A percentile compares a stretch with the other conserved stretches of the same genome.
Evolutionary conservation across 2,888 invertebrate species (phyloP).

Genomic region (Folsomia manolachei): DNA sequence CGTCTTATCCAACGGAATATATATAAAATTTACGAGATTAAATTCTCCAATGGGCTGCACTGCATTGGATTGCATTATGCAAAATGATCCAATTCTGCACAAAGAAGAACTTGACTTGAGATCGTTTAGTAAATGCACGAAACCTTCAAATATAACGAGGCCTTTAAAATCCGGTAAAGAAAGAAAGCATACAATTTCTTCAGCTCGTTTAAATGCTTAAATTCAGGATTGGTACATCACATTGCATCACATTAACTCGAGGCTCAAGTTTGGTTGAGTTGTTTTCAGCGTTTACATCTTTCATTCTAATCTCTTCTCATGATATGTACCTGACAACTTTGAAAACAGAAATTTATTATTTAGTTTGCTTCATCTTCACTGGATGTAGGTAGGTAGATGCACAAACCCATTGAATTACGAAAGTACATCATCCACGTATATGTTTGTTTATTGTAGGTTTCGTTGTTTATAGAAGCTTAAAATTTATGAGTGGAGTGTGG

Average conservation of each 20-base stretch:
- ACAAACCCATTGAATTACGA: background rate
- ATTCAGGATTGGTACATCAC: background rate
- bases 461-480: too few species aligned
- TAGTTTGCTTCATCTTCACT: background rate
- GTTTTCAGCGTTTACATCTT: background rate
- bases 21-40: constrained; percentile 4
- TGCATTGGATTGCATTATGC: background rate
- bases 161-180: background rate
- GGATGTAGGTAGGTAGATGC: background rate
- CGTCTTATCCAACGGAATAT: background rate
- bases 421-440: too few species aligned
- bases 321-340: background rate
- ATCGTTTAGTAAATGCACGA: background rate
- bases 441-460: too few species aligned
- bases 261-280: background rate
- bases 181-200: background rate
- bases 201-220: background rate
- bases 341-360: background rate
- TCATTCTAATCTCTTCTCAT: background rate
- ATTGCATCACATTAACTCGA: background rate
- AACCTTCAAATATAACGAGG: background rate
- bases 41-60: background rate
- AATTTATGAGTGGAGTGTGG: background rate
- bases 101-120: background rate
- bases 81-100: background rate